Conservation (phyloP, 2,888 invertebrate species). For the Carterocephalus palaemon region DNA sequence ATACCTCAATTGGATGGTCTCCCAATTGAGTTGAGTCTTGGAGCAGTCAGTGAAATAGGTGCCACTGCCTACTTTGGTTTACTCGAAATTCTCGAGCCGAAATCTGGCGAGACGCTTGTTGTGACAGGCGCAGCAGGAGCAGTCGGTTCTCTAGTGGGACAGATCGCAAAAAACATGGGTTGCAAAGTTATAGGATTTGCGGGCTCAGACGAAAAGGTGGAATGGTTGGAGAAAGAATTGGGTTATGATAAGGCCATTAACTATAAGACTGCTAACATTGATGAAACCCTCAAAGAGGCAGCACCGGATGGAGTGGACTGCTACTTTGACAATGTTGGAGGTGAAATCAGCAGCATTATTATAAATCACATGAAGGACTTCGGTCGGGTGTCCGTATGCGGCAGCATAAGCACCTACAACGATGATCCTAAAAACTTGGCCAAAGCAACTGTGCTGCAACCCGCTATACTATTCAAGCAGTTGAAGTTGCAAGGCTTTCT, state of each 20-base stretch:
- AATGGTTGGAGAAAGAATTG: conserved; percentile 81
- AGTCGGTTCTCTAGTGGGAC: conserved; percentile 85
- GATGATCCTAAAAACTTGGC: conserved; percentile 51
- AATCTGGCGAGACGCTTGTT: conserved; percentile 83
- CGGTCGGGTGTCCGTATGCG: conserved; percentile 81
- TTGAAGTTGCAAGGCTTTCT: conserved; percentile 82
- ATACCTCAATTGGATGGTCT: conserved; percentile 75
- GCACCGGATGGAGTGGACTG: conserved; percentile 85
- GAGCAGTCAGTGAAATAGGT: conserved; percentile 83
- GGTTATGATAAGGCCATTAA: conserved; percentile 85
- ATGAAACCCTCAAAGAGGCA: conserved; percentile 74
- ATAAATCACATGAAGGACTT: conserved; percentile 79
- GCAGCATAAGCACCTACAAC: conserved; percentile 78
- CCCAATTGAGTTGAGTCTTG: conserved; percentile 77
- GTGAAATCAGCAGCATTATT: conserved; percentile 79
- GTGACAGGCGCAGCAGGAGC: conserved; percentile 86
- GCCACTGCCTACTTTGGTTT: conserved; percentile 86
- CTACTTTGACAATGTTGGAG: conserved; percentile 88
- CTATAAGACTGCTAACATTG: conserved; percentile 81
- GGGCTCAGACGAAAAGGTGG: conserved; percentile 83
- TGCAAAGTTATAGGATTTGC: conserved; percentile 82
- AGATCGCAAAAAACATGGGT: conserved; percentile 85
- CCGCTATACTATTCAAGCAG: conserved; percentile 72
- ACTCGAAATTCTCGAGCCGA: conserved; percentile 82
- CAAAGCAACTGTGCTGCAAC: conserved; percentile 55